These are phyloP conservation scores for Flexamia atlantica DNA, from an alignment of 2,888 invertebrate species.

Conservation along the genomic window DNA sequence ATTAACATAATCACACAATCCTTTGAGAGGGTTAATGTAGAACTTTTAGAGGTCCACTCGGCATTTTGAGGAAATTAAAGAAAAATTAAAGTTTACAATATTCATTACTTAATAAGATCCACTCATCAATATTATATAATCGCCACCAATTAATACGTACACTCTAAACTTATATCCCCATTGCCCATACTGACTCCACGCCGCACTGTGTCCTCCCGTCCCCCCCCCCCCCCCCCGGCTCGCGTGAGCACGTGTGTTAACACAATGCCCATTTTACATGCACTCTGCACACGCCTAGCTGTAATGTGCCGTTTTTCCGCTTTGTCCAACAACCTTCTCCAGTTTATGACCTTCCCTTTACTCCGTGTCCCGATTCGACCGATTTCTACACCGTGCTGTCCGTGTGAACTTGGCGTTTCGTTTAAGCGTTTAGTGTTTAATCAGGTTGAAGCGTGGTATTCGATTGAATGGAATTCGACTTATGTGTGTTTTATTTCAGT, in stretches of 20 bases:
- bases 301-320: constrained; percentile 58
- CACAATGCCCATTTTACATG: constrained; percentile 53
- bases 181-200: no score
- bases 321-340: constrained; percentile 57
- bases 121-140: no score
- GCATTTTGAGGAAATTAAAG: no score
- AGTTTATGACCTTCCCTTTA: constrained; percentile 61
- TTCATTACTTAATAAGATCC: no score
- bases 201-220: not conserved
- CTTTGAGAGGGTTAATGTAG: no score
- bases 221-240: not conserved
- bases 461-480: not conserved
- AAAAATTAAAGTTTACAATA: no score
- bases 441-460: not conserved
- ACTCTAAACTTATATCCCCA: no score
- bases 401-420: constrained; percentile 34
- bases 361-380: constrained; percentile 48
- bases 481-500: no score
- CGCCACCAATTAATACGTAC: no score
- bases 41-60: no score
- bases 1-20: no score
- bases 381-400: constrained; percentile 34
- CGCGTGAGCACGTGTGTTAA: constrained; percentile 44
- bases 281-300: constrained; percentile 38
- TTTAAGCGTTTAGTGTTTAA: not conserved